phyloP scores from a whole-genome alignment of 2,797 vertebrate species.

The Myotis vivesi region DNA sequence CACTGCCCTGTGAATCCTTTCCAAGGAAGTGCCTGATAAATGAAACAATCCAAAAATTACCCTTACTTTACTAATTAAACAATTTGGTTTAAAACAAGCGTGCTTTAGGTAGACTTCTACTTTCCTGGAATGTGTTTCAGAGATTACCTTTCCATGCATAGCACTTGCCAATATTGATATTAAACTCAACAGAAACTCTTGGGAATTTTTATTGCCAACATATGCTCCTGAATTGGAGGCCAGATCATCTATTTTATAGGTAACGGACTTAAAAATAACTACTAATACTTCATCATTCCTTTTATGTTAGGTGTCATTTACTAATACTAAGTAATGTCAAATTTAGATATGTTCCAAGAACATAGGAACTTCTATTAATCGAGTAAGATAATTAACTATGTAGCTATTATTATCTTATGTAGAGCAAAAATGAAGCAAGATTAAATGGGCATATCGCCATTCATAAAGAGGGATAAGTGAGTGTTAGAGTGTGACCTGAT shows the following conservation, averaged over 20 bases:
- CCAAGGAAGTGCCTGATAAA: slow-evolving; percentile 1
- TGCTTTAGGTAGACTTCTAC: not conserved
- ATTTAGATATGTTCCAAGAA: slow-evolving; percentile 67
- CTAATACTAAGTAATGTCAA: slow-evolving; percentile 55
- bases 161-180: slow-evolving; percentile 10
- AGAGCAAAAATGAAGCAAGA: slow-evolving; percentile 26
- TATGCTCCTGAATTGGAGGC: not conserved
- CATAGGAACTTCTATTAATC: slow-evolving; percentile 59
- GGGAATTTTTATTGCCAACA: not conserved
- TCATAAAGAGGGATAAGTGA: not conserved
- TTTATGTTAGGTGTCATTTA: slow-evolving; percentile 43
- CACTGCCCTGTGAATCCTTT: not conserved
- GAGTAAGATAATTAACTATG: not conserved
- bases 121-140: not conserved
- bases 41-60: not conserved
- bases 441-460: not conserved
- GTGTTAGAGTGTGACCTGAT: not conserved
- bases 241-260: not conserved
- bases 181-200: not conserved
- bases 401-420: not conserved
- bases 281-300: not conserved
- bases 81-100: slow-evolving; percentile 18
- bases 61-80: not conserved
- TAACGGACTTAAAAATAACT: slow-evolving; percentile 47
- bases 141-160: not conserved